These are phyloP conservation scores for Drosophila recens DNA, from an alignment of 2,888 invertebrate species.

Conservation along the genomic window DNA sequence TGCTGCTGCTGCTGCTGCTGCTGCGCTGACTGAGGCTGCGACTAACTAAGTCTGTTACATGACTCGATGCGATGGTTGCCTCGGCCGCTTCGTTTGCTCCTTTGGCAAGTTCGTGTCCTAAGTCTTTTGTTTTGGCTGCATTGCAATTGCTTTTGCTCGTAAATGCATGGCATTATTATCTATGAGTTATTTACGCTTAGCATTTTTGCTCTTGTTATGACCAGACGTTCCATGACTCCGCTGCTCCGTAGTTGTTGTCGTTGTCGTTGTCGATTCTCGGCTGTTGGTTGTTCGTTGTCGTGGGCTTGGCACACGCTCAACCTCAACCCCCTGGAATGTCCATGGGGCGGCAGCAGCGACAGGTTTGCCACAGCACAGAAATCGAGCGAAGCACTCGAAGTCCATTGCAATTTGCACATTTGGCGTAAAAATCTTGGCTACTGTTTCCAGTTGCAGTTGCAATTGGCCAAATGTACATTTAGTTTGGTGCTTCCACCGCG, in stretches of 20 bases:
- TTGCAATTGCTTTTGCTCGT: conserved; percentile 60
- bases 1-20: conserved; percentile 9
- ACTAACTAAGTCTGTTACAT: conserved; percentile 72
- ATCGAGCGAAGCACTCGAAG: conserved; percentile 24
- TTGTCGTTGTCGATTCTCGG: conserved; percentile 35
- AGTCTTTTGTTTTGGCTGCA: conserved; percentile 77
- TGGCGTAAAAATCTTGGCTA: conserved; percentile 67
- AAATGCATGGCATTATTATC: conserved; percentile 78
- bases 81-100: conserved; percentile 54
- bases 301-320: conserved; percentile 76
- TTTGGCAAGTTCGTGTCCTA: conserved; percentile 80
- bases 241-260: conserved; percentile 22
- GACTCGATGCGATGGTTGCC: conserved; percentile 49
- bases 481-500: conserved; percentile 35
- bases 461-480: conserved; percentile 54
- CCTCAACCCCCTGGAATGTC: conserved; percentile 67
- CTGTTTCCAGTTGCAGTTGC: conserved; percentile 62
- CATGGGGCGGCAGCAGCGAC: conserved; percentile 62
- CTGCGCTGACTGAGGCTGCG: conserved; percentile 22
- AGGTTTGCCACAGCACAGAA: conserved; percentile 56
- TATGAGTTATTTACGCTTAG: conserved; percentile 78
- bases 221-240: conserved; percentile 51
- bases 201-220: conserved; percentile 73
- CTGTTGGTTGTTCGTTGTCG: conserved; percentile 49
- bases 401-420: conserved; percentile 65